Base-by-base conservation (phyloP, 2,113 vertebrate genomes). In the Upupa epops region DNA sequence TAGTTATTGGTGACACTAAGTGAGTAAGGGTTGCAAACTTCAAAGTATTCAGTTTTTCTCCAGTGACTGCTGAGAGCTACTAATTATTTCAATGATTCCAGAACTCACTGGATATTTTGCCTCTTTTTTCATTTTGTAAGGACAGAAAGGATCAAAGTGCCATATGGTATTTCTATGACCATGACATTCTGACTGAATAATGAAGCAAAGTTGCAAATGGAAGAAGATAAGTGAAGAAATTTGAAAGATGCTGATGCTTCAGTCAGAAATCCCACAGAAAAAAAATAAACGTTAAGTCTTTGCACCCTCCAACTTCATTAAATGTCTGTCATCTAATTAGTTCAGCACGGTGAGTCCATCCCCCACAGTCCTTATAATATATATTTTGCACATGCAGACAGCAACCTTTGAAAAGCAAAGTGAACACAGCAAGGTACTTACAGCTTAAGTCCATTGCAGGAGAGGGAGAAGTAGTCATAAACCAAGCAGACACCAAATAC, bases 401-500 rank as follows among this genome's bases (percentile, higher is more conserved):
- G 46, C 49, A 88, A 88, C 13, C 60, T 6, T 22, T 70, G 16
- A 59, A 92, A 80, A 85, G 71, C 34, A 75, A 17, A 6, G 3
- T 0, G 0, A 80, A 48, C 20, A 17, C 4, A 61, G 31, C 24
- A 61, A 82, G 61, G 49, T 86, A 98, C 99, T 98, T 97, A 99
- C 99, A 80, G 29, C 90, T 97, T 66, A 49, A 98, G 96, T 51
- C 98, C 97, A 40, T 94, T 97, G 94, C 92, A 98, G 92, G 98
- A 98, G 26, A 98, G 96, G 79, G 98, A 98, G 92, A 99, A 98
- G 76, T 98, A 97, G 54, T 99, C 99, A 40, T 99, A 99, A 32
- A 98, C 95, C 81, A 99, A 86, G 79, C 99, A 99, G 72, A 99
- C 99, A 7, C 98, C 99, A 26, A 99, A 99, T 87, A 99, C 99